phyloP scores from a whole-genome alignment of 2,888 invertebrate species.

The Acrobasis consociella region DNA sequence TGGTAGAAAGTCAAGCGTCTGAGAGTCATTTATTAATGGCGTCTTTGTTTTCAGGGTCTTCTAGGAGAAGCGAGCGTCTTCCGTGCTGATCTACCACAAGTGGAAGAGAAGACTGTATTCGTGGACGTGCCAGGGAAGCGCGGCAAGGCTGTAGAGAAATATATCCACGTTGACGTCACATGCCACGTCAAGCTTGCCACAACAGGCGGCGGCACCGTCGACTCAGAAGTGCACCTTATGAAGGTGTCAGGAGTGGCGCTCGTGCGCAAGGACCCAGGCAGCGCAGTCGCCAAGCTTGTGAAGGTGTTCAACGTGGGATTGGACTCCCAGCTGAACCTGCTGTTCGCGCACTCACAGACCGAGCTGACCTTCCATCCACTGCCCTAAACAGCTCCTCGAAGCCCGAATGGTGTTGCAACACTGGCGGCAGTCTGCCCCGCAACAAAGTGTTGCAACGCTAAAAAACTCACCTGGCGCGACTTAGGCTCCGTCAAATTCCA shows the following conservation, averaged over 20 bases:
- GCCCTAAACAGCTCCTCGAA: constrained; percentile 57
- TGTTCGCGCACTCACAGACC: constrained; percentile 85
- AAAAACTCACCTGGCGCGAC: constrained; percentile 70
- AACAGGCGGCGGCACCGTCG: constrained; percentile 81
- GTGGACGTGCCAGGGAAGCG: constrained; percentile 77
- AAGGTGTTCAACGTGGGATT: constrained; percentile 86
- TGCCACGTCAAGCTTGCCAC: constrained; percentile 85
- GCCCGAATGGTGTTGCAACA: constrained; percentile 67
- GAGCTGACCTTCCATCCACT: constrained; percentile 85
- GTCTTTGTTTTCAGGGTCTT: constrained; percentile 60
- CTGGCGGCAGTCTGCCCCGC: constrained; percentile 39
- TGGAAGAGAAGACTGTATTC: constrained; percentile 84
- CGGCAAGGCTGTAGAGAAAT: constrained; percentile 82
- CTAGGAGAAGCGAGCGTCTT: constrained; percentile 87
- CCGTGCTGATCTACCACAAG: constrained; percentile 86
- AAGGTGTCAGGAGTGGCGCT: constrained; percentile 86
- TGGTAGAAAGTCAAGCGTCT: constrained; percentile 31
- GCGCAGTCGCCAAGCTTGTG: constrained; percentile 78
- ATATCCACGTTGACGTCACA: constrained; percentile 86
- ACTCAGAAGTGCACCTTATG: constrained; percentile 84
- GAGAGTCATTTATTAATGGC: constrained; percentile 38
- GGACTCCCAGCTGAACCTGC: constrained; percentile 86
- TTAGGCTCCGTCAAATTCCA: constrained; percentile 71
- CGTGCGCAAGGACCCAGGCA: constrained; percentile 83
- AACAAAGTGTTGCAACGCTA: constrained; percentile 56